Evolutionary conservation across 2,113 vertebrate species (phyloP), one percentile per base, ranked within the genome.

Genomic region (Carollia perspicillata): DNA sequence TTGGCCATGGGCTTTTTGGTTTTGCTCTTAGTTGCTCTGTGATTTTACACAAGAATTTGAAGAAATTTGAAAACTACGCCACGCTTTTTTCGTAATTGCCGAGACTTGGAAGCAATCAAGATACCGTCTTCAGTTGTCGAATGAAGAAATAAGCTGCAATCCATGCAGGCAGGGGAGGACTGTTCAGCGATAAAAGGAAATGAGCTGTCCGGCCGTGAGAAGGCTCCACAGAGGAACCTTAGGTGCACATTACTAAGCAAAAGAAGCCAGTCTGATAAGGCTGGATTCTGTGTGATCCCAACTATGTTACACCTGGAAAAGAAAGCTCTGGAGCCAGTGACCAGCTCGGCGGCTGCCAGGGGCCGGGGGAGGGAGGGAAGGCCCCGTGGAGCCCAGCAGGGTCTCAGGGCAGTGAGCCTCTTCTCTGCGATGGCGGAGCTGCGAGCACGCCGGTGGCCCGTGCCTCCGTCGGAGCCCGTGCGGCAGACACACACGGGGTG

Each of bases 351-450:
- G 60, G 58, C 40, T 47, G 49, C 20, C 10, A 33, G 78, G 80
- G 35, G 3, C 2, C 1, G 17, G 53, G 53, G 30, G 20, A 5
- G 12, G 28, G 18, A 47, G 17, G 60, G 17, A 6, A 20, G 71
- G 35, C 4, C 1, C 13, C 18, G n/a, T 2, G 11, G 13, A 51
- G n/a, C 42, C 1, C 53, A 30, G 75, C 42, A 42, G 51, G 22
- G 33, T 20, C 60, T 58, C 12, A 12, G 40, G 63, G 22, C 51
- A 6, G 63, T 0, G 63, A 16, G 6, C 20, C 26, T 3, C 10
- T 33, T 14, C 63, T 23, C n/a, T 14, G 8, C 1, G 74, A 17
- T 13, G 0, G 63, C 18, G 0, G 6, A 6, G 4, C 9, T 6
- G 63, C 18, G 26, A 49, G 2, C 4, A 4, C 20, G 0, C 3